Conservation (phyloP, 2,888 invertebrate species). For the Limnephilus lunatus region DNA sequence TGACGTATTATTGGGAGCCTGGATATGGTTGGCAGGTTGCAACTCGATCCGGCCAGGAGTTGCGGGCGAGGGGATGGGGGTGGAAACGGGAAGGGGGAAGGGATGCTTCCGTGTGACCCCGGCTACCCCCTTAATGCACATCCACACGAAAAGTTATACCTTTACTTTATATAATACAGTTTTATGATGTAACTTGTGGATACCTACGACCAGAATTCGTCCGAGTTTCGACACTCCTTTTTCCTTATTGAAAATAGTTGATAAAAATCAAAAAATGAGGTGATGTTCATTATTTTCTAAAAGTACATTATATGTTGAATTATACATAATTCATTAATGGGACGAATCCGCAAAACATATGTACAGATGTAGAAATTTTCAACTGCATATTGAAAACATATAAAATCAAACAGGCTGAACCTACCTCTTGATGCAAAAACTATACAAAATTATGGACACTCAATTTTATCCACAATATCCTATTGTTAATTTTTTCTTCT, state of each 20-base stretch:
- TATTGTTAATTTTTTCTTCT: too few relatives aligned
- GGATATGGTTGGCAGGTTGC: conserved; percentile 57
- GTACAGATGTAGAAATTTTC: too few relatives aligned
- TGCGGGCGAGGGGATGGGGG: not conserved
- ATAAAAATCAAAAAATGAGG: too few relatives aligned
- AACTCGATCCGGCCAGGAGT: conserved; percentile 47
- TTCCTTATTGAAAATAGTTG: not conserved
- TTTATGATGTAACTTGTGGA: not conserved
- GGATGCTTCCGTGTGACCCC: conserved; percentile 60
- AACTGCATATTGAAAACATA: too few relatives aligned
- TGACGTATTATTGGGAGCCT: conserved; percentile 19
- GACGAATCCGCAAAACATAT: too few relatives aligned
- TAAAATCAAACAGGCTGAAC: too few relatives aligned
- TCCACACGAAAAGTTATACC: not conserved
- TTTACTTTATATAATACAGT: not conserved
- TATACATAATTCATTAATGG: too few relatives aligned
- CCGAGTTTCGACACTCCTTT: not conserved
- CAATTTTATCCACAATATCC: too few relatives aligned
- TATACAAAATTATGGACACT: too few relatives aligned
- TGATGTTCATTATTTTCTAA: too few relatives aligned
- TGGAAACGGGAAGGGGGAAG: conserved; percentile 19
- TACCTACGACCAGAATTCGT: not conserved
- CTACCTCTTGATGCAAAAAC: too few relatives aligned
- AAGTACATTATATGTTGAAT: too few relatives aligned
- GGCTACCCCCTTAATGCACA: conserved; percentile 34